Conservation (phyloP, 2,113 vertebrate species). For the Psittacula cyanocephala region DNA sequence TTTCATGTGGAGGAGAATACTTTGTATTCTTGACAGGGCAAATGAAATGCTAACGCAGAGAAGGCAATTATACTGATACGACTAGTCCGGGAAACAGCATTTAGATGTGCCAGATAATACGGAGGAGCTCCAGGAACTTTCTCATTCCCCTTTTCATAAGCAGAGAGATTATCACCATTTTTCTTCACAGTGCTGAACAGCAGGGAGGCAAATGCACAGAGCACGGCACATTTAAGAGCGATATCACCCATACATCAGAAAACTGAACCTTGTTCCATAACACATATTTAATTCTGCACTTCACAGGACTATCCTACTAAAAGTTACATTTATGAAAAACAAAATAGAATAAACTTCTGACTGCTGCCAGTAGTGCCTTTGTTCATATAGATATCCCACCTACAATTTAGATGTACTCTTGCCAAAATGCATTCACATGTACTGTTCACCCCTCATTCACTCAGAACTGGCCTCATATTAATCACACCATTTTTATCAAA, state of each 20-base stretch:
- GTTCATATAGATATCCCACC: background rate
- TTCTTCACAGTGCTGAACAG: background rate
- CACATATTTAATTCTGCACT: background rate
- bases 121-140: constrained; percentile 35
- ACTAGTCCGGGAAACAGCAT: background rate
- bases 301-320: background rate
- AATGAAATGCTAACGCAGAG: constrained; percentile 13
- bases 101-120: constrained; percentile 5
- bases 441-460: background rate
- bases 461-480: background rate
- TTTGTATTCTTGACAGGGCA: constrained; percentile 49
- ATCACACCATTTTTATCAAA: background rate
- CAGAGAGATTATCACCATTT: constrained; percentile 29
- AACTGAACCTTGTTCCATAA: background rate
- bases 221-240: fast-evolving
- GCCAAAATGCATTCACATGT: background rate
- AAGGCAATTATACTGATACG: constrained; percentile 16
- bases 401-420: background rate
- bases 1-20: constrained; percentile 23
- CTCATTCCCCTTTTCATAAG: constrained; percentile 16
- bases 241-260: background rate
- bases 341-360: background rate
- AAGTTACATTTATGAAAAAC: background rate
- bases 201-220: background rate
- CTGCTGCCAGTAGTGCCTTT: background rate